Evolutionary conservation across 2,113 vertebrate genomes (phyloP).

Genomic region (Nerophis ophidion): DNA sequence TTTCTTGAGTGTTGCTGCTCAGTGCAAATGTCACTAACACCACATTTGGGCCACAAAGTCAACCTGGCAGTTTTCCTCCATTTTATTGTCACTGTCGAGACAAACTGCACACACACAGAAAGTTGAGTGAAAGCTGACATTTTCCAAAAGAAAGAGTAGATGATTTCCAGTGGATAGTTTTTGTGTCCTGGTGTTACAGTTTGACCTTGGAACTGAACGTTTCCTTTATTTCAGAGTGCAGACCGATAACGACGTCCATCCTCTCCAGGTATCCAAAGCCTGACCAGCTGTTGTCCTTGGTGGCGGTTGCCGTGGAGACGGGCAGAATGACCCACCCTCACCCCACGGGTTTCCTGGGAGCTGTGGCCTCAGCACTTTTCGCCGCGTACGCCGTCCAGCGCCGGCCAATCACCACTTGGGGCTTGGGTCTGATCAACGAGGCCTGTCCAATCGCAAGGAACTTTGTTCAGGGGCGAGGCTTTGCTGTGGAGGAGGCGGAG

Average conservation of each 20-base stretch:
- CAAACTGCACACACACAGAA: no score
- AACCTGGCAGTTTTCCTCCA: no score
- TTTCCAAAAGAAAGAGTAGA: no score
- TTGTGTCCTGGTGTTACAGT: no score
- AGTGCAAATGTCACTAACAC: no score
- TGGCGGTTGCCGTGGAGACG: constrained; percentile 74
- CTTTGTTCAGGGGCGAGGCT: constrained; percentile 58
- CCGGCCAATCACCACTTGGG: constrained; percentile 73
- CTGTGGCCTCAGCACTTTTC: constrained; percentile 75
- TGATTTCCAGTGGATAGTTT: no score
- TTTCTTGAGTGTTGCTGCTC: no score
- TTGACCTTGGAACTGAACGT: no score
- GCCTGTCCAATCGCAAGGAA: constrained; percentile 71
- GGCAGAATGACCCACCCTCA: constrained; percentile 82
- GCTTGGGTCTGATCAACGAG: constrained; percentile 70
- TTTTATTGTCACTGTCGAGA: no score
- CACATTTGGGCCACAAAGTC: no score
- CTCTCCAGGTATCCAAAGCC: constrained; percentile 69
- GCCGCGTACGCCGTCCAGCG: constrained; percentile 70
- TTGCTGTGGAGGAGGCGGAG: constrained; percentile 58
- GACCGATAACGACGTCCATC: not conserved
- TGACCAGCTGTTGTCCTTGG: constrained; percentile 67
- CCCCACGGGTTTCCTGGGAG: constrained; percentile 77
- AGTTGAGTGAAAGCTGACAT: no score
- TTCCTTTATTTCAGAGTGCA: no score